These are phyloP conservation scores for Lordiphosa mommai DNA, from an alignment of 1,140 invertebrate species.

Conservation along the genomic window DNA sequence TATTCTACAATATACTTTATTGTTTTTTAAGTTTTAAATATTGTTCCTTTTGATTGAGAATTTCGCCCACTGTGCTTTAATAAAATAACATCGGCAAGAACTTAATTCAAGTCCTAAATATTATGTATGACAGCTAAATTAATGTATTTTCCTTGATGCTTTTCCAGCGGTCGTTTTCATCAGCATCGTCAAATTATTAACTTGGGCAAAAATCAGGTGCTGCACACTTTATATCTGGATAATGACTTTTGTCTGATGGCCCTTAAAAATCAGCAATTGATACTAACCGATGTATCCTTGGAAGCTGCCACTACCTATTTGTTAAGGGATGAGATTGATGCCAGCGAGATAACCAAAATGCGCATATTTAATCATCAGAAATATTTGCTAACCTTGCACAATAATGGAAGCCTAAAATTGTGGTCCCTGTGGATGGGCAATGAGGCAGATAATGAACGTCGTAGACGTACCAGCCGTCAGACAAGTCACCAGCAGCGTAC, in stretches of 20 bases:
- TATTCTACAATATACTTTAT: too few species aligned
- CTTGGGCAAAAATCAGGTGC: conserved; percentile 37
- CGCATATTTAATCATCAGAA: conserved; percentile 46
- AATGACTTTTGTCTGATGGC: conserved; percentile 55
- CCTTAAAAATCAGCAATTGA: conserved; percentile 30
- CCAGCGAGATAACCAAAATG: conserved; percentile 28
- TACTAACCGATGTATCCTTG: conserved; percentile 59
- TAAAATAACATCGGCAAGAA: too few species aligned
- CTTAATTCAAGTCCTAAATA: too few species aligned
- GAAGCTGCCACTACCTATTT: conserved; percentile 36
- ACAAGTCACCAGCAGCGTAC: not conserved
- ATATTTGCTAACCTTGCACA: conserved; percentile 52
- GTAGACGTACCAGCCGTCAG: not conserved
- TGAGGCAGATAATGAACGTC: not conserved
- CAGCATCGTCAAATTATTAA: conserved; percentile 66
- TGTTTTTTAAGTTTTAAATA: too few species aligned
- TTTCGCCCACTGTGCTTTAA: too few species aligned
- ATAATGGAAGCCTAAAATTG: conserved; percentile 53
- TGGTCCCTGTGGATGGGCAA: conserved; percentile 35
- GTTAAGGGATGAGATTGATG: conserved; percentile 32
- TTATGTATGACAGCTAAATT: too few species aligned
- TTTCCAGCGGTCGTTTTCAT: conserved; percentile 60
- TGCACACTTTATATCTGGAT: conserved; percentile 43
- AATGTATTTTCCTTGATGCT: not conserved
- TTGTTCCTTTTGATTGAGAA: too few species aligned